Evolutionary conservation across 2,888 invertebrate species (phyloP).

Genomic region (Melolontha melolontha): DNA sequence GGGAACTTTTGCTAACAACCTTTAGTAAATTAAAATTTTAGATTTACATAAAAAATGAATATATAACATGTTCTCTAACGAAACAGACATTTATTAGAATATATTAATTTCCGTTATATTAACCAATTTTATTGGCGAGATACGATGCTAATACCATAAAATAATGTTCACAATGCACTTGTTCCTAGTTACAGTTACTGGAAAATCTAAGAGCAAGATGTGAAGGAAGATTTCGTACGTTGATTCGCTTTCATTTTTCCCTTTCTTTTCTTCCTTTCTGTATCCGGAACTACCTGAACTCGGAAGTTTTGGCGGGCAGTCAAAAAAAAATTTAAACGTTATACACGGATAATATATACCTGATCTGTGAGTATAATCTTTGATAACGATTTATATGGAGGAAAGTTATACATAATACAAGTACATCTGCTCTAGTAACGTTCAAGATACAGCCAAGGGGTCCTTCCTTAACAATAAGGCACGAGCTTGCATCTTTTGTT

Average conservation of each 20-base stretch:
- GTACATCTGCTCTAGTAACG: constrained; percentile 55
- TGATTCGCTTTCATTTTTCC: constrained; percentile 32
- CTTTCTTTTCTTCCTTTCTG: constrained; percentile 19
- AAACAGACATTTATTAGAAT: too few relatives aligned
- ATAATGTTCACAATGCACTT: background rate
- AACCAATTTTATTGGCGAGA: too few relatives aligned
- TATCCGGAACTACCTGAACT: constrained; percentile 60
- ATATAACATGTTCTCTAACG: too few relatives aligned
- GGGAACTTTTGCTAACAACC: too few relatives aligned
- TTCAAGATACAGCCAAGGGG: constrained; percentile 52
- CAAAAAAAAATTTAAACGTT: constrained; percentile 58
- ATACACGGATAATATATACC: constrained; percentile 52
- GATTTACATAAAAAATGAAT: too few relatives aligned
- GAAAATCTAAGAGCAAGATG: constrained; percentile 12
- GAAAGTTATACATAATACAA: constrained; percentile 51
- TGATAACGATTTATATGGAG: constrained; percentile 53
- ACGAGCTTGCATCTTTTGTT: constrained; percentile 52
- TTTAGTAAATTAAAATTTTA: too few relatives aligned
- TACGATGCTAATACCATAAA: too few relatives aligned
- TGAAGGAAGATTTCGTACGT: constrained; percentile 10
- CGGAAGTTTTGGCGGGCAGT: constrained; percentile 62
- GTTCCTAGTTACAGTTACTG: constrained; percentile 14
- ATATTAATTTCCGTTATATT: too few relatives aligned
- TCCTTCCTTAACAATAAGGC: constrained; percentile 51
- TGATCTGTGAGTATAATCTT: constrained; percentile 56